Conservation (phyloP, 2,888 invertebrate genomes). For the Xylophagus ater region DNA sequence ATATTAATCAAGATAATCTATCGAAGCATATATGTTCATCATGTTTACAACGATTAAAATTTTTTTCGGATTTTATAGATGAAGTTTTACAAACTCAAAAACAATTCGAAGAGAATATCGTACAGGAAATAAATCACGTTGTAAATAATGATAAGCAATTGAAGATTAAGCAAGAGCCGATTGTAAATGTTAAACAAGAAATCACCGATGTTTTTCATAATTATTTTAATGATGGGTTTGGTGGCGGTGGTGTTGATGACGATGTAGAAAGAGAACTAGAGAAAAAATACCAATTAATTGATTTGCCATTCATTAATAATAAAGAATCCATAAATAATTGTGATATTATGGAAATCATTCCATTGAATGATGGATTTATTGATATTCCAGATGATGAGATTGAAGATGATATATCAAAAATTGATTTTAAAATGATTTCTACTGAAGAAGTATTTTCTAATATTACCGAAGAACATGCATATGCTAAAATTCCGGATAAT, state of each 20-base stretch:
- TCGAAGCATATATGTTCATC: slow-evolving; percentile 32
- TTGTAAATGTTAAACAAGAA: slow-evolving; percentile 36
- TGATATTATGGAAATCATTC: slow-evolving; percentile 39
- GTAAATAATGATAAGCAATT: slow-evolving; percentile 22
- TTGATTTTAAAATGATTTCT: not conserved
- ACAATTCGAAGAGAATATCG: slow-evolving; percentile 25
- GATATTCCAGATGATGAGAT: slow-evolving; percentile 34
- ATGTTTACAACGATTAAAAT: slow-evolving; percentile 29
- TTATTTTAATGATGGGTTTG: slow-evolving; percentile 10
- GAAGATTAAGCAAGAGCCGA: slow-evolving; percentile 38
- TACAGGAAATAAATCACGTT: slow-evolving; percentile 3
- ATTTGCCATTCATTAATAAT: slow-evolving; percentile 32
- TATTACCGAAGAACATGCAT: slow-evolving; percentile 16
- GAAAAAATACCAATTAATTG: slow-evolving; percentile 31
- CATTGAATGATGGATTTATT: slow-evolving; percentile 36
- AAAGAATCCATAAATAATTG: slow-evolving; percentile 37
- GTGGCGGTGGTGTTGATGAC: slow-evolving; percentile 8
- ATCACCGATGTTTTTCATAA: slow-evolving; percentile 30
- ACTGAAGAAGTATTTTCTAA: no score
- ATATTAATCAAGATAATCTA: slow-evolving; percentile 31
- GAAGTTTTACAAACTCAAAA: slow-evolving; percentile 33
- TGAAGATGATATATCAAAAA: slow-evolving; percentile 3
- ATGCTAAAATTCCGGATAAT: slow-evolving; percentile 5
- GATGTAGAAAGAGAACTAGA: slow-evolving; percentile 23
- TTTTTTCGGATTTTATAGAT: slow-evolving; percentile 34